Conservation (phyloP, 2,113 vertebrate species). For the Nothoprocta perdicaria region DNA sequence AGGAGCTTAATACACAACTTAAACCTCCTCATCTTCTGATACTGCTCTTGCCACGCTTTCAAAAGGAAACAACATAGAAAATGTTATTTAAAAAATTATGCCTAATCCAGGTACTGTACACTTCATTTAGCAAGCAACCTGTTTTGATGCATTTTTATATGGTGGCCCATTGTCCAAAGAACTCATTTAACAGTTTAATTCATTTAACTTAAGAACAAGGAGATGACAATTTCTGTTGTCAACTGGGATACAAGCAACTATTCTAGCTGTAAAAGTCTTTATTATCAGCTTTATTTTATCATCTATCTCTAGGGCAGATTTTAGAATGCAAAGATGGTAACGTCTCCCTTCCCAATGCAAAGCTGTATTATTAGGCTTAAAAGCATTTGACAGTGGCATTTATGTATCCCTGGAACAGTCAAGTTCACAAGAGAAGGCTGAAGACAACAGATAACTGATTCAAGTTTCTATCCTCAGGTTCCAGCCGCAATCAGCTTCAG, state of each 20-base stretch:
- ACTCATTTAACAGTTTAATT: neutral
- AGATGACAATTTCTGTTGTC: neutral
- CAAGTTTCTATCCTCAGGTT: neutral
- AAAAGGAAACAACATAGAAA: neutral
- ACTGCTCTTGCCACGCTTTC: neutral
- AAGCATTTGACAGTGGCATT: neutral
- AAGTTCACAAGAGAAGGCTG: neutral
- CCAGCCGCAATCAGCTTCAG: neutral
- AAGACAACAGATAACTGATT: neutral
- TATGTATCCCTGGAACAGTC: neutral
- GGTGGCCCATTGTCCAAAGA: neutral
- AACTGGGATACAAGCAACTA: neutral
- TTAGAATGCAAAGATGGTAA: neutral
- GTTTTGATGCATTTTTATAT: neutral
- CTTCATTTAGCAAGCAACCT: neutral
- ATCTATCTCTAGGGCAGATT: neutral
- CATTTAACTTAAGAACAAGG: neutral
- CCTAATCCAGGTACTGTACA: fast-evolving
- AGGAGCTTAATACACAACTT: neutral
- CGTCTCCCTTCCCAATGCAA: neutral
- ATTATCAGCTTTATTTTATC: neutral
- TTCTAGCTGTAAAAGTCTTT: neutral
- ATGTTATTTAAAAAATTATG: fast-evolving
- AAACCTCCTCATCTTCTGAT: neutral
- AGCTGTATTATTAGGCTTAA: neutral